phyloP scores from a whole-genome alignment of 30 jellyfish, hydroid and myxozoan species.

The Hydra vulgaris region DNA sequence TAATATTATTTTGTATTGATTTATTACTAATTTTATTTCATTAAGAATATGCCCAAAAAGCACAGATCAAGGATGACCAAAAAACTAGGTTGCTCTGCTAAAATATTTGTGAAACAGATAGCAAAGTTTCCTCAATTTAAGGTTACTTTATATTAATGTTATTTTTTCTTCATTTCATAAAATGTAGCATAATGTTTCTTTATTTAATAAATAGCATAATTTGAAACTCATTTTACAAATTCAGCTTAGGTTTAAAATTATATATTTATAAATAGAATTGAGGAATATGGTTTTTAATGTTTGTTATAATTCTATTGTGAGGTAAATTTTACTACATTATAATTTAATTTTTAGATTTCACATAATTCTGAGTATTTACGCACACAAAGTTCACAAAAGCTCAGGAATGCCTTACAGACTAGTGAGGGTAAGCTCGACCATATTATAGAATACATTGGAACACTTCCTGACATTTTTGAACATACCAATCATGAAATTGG shows the following conservation, averaged over 20 bases:
- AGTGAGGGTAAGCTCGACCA: slow-evolving; percentile 19
- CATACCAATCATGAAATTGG: slow-evolving; percentile 35
- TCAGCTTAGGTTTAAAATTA: no score
- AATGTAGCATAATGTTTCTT: no score
- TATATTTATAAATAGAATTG: no score
- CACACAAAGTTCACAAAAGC: slow-evolving; percentile 30
- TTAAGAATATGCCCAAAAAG: slow-evolving; percentile 2
- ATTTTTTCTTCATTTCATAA: not conserved
- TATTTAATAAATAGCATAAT: no score
- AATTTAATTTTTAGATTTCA: slow-evolving; percentile 12
- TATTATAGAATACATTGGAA: slow-evolving; percentile 23
- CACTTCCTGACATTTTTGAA: slow-evolving; percentile 31
- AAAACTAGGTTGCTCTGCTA: slow-evolving; percentile 42
- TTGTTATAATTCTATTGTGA: no score
- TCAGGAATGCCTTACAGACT: slow-evolving; percentile 3
- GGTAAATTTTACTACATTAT: no score
- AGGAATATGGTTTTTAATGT: no score
- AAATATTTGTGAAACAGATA: slow-evolving; percentile 32
- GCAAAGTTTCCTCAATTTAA: slow-evolving; percentile 31
- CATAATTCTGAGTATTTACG: slow-evolving; percentile 30
- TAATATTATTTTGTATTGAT: not conserved
- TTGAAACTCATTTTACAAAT: no score
- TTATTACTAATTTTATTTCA: no score
- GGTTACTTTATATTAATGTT: not conserved
- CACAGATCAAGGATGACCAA: slow-evolving; percentile 35